Conservation (phyloP, 64 coral and sea anemone genomes). For the Actinia equina region DNA sequence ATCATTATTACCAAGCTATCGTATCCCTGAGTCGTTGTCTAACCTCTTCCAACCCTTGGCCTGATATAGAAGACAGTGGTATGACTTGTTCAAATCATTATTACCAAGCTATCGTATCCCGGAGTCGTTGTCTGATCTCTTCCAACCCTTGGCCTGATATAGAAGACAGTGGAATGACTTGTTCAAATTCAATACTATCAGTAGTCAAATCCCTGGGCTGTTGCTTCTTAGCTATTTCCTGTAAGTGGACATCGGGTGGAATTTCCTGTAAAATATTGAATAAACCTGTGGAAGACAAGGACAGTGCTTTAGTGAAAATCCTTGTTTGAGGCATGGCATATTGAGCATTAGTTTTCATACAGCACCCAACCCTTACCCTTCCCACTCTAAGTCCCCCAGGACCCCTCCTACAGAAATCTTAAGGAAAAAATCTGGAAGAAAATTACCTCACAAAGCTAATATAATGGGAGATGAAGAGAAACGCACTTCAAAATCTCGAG, state of each 20-base stretch:
- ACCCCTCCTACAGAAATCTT: too few relatives aligned
- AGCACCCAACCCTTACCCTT: too few relatives aligned
- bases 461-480: too few relatives aligned
- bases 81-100: not conserved
- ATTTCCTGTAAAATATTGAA: not conserved
- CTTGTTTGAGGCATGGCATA: too few relatives aligned
- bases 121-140: not conserved
- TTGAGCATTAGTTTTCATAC: too few relatives aligned
- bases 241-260: not conserved
- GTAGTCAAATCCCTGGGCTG: not conserved
- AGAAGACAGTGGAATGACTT: conserved; percentile 2
- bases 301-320: too few relatives aligned
- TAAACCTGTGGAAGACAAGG: not conserved
- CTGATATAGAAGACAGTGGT: conserved; percentile 8
- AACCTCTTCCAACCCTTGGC: not conserved
- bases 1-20: too few relatives aligned
- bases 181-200: conserved; percentile 1
- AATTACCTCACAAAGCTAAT: too few relatives aligned
- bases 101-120: not conserved
- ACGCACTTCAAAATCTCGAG: too few relatives aligned
- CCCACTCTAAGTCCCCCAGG: too few relatives aligned
- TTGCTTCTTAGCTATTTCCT: not conserved
- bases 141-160: conserved; percentile 19
- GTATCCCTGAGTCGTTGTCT: conserved; percentile 6
- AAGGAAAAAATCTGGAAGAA: too few relatives aligned